These are phyloP conservation scores for Melanerpes aurifrons DNA, from an alignment of 2,113 vertebrate species.

Conservation along the genomic window DNA sequence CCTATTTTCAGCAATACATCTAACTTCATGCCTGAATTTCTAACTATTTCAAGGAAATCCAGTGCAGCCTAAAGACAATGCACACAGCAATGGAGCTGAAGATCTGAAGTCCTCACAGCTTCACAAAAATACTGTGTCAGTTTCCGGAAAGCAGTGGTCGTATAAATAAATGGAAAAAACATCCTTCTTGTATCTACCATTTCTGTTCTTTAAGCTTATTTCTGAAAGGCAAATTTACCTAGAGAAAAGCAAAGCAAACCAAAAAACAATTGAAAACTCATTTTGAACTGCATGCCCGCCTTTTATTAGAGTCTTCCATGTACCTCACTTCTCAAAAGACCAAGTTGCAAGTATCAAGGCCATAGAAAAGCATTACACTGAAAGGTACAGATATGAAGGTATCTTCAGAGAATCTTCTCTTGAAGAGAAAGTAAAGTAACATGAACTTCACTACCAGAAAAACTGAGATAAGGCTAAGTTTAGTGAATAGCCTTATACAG, in stretches of 20 bases:
- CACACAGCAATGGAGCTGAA: not conserved
- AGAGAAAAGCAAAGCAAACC: not conserved
- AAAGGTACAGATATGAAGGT: not conserved
- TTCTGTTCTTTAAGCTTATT: not conserved
- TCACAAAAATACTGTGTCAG: not conserved
- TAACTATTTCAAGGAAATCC: not conserved
- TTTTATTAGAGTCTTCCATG: not conserved
- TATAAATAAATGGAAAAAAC: not conserved
- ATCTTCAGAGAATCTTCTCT: not conserved
- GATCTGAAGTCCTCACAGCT: not conserved
- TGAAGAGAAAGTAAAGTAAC: not conserved
- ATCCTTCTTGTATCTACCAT: rapidly evolving
- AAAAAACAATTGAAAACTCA: not conserved
- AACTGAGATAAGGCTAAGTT: not conserved
- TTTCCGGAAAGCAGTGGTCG: not conserved
- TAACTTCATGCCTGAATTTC: not conserved
- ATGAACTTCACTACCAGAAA: not conserved
- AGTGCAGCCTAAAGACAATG: not conserved
- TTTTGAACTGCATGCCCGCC: not conserved
- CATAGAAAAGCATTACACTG: not conserved
- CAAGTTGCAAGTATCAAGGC: not conserved
- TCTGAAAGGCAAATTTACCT: not conserved
- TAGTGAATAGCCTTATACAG: not conserved
- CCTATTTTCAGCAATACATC: not conserved
- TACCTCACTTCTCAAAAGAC: not conserved